Base-by-base conservation (phyloP, 2,113 vertebrate genomes). In the Mirza zaza region DNA sequence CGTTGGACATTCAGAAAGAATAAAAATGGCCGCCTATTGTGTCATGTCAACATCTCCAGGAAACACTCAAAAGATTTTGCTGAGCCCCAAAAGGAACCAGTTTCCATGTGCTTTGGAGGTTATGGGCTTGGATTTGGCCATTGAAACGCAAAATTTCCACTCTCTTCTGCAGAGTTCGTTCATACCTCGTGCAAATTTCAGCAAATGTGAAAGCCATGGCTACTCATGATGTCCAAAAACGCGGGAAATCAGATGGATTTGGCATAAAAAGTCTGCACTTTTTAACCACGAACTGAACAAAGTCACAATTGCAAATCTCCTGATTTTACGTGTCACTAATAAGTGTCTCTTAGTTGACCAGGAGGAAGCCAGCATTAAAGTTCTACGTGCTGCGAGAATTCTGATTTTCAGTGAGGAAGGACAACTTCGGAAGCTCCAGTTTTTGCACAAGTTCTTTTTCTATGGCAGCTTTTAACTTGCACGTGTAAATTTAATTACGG, bases 321-420 rank as follows among this genome's bases (percentile, higher is more conserved):
- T 81, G 70, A n/a, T 97, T 96, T 95, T 83, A 55, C 67, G 91
- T 97, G 97, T 96, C 96, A 91, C 85, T 94, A 80, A 80, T 94
- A 97, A 96, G 96, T 87, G 79, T 77, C 96, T 97, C 95, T 97
- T 97, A 96, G 95, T 97, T 97, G 95, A 96, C 68, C 88, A 97
- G 75, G 29, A 5, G 77, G 90, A 95, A 96, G 87, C 92, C 79
- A 34, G 65, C 76, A 91, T 97, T 98, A 92, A 32, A 92, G 81
- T 87, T 89, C 48, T 93, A 84, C 45, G 48, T 81, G 97, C 96
- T 95, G 23, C 92, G 82, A 96, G 96, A 96, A 98, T 97, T 98
- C 94, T 95, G 86, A 94, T 97, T 98, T 98, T 97, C 93, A 93
- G 48, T 80, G 42, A 97, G 27, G 76, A 92, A 70, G 59, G 48